Evolutionary conservation across 2,888 invertebrate genomes (phyloP).

Genomic region (Epinotia nisella): DNA sequence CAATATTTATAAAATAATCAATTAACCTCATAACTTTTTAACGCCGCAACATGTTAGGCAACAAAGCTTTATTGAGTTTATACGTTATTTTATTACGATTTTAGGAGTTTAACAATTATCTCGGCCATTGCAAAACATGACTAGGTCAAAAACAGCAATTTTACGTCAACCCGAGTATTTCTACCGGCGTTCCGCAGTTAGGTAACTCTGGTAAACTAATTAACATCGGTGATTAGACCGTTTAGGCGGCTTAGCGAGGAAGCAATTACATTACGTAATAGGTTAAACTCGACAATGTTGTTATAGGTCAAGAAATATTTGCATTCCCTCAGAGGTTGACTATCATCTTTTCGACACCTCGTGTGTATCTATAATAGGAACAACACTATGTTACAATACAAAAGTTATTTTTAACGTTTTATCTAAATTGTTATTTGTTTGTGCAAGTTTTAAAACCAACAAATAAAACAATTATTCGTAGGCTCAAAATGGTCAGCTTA

Average conservation of each 20-base stretch:
- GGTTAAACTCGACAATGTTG: conserved; percentile 36
- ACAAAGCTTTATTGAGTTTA: conserved; percentile 26
- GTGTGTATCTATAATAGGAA: not conserved
- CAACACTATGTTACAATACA: not conserved
- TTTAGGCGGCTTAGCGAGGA: conserved; percentile 48
- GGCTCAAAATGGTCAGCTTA: no score
- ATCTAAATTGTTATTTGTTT: no score
- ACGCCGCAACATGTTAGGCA: conserved; percentile 25
- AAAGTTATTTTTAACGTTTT: not conserved
- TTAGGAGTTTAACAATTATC: conserved; percentile 33
- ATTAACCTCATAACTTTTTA: conserved; percentile 23
- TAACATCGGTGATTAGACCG: conserved; percentile 57
- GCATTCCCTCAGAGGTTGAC: not conserved
- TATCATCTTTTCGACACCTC: not conserved
- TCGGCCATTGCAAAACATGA: conserved; percentile 37
- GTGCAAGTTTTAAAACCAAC: no score
- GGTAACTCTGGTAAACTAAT: conserved; percentile 39
- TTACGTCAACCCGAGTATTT: conserved; percentile 40
- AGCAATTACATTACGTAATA: conserved; percentile 46
- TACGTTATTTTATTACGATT: conserved; percentile 31
- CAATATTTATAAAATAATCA: conserved; percentile 31
- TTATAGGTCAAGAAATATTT: conserved; percentile 37
- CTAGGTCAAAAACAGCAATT: conserved; percentile 37
- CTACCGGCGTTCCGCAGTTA: conserved; percentile 27
- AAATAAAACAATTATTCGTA: no score